Percentiles rank a stretch among this genome's conserved stretches.
These are phyloP conservation scores for Boloria selene DNA, from an alignment of 2,888 invertebrate species.

Conservation along the genomic window DNA sequence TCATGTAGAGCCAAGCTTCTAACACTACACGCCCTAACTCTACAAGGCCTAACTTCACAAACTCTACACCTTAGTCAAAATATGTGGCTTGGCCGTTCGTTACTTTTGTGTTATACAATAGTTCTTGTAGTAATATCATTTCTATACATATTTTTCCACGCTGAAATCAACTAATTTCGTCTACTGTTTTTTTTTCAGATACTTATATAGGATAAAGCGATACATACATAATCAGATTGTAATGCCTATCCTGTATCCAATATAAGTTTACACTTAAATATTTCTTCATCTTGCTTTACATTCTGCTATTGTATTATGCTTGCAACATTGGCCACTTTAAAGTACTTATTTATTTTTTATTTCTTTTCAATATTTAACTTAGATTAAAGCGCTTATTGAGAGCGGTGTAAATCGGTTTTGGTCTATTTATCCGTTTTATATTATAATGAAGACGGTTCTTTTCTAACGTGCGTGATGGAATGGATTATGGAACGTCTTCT, in stretches of 20 bases:
- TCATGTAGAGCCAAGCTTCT: no score
- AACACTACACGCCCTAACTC: no score
- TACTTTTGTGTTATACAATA: no score
- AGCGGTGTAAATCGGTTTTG: neutral
- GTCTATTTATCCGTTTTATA: slow-evolving; percentile 1
- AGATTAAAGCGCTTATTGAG: neutral
- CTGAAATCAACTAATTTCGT: no score
- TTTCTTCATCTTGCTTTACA: slow-evolving; percentile 9
- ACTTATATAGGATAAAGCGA: no score
- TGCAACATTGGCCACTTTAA: slow-evolving; percentile 8
- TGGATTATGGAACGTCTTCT: slow-evolving; percentile 29
- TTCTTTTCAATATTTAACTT: neutral
- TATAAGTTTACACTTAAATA: neutral
- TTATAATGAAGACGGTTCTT: slow-evolving; percentile 7
- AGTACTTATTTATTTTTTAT: neutral
- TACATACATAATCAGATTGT: neutral
- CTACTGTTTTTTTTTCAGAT: no score
- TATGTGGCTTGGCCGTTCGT: no score
- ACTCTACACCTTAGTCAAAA: no score
- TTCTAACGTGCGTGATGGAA: slow-evolving; percentile 31
- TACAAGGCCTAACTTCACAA: no score
- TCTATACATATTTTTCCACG: no score
- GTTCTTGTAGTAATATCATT: no score
- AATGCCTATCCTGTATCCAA: no score
- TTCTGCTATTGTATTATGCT: slow-evolving; percentile 4